Conservation (phyloP, 2,113 vertebrate genomes). For the Amphiprion percula region DNA sequence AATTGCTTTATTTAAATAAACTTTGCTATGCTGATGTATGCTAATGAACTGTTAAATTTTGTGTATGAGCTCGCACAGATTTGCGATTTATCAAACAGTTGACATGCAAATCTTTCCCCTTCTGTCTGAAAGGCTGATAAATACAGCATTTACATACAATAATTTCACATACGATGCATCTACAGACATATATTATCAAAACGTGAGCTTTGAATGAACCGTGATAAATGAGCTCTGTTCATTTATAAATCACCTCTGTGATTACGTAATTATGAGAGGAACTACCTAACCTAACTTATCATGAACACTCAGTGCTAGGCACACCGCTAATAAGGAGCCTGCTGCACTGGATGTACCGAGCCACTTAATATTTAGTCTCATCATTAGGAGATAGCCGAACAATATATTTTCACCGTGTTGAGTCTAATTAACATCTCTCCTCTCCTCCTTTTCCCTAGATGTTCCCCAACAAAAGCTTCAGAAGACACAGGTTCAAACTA, state of each 20-base stretch:
- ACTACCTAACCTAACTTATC: constrained; percentile 34
- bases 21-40: constrained; percentile 16
- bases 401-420: constrained; percentile 18
- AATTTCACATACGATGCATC: constrained; percentile 34
- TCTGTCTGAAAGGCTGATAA: constrained; percentile 37
- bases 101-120: constrained; percentile 31
- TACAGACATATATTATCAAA: constrained; percentile 21
- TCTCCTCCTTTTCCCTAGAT: constrained; percentile 37
- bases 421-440: constrained; percentile 51
- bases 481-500: constrained; percentile 69
- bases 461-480: constrained; percentile 60
- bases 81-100: constrained; percentile 39
- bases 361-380: constrained; percentile 41
- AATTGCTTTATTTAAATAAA: constrained; percentile 34
- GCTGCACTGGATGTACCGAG: constrained; percentile 18
- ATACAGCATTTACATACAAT: constrained; percentile 49
- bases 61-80: constrained; percentile 23
- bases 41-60: constrained; percentile 22
- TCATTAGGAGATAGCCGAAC: constrained; percentile 42
- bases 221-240: constrained; percentile 25
- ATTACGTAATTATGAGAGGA: constrained; percentile 49
- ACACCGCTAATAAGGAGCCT: constrained; percentile 18
- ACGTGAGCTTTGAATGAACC: constrained; percentile 1
- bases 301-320: constrained; percentile 24
- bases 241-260: constrained; percentile 35